A percentile compares a stretch with the other conserved stretches of the same genome.
phyloP scores from a whole-genome alignment of 2,888 invertebrate species.

The Drosophila niveifrons region DNA sequence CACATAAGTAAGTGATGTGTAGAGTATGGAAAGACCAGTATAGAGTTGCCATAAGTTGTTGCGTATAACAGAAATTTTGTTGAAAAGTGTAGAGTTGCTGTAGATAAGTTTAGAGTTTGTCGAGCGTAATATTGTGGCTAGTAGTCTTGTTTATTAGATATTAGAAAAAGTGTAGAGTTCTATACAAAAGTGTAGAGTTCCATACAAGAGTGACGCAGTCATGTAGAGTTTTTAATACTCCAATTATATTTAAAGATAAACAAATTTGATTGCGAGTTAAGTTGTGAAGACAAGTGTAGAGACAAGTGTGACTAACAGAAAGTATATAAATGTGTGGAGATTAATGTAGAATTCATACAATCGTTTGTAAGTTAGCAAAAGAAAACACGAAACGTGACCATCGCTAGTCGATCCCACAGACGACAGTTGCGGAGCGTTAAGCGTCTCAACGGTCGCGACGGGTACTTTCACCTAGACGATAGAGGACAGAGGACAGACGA shows the following conservation, averaged over 20 bases:
- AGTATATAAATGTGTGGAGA: no score
- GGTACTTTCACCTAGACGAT: slow-evolving; percentile 69
- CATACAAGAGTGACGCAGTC: no score
- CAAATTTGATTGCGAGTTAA: neutral
- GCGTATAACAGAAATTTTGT: neutral
- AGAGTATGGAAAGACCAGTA: neutral
- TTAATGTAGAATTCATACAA: neutral
- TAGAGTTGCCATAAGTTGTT: neutral
- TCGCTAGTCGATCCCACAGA: neutral
- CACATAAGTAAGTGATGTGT: neutral
- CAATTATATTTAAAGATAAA: no score
- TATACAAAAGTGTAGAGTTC: neutral
- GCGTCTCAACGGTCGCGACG: slow-evolving; percentile 28
- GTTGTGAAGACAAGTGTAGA: neutral
- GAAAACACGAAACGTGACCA: neutral
- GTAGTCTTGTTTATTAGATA: neutral
- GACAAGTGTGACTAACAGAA: no score
- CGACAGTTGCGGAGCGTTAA: slow-evolving; percentile 14
- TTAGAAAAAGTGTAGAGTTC: neutral
- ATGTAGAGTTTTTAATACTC: neutral
- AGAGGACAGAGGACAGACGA: slow-evolving; percentile 40
- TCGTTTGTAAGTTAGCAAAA: no score
- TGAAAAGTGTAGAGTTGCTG: neutral
- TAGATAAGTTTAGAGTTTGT: neutral
- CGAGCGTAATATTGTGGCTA: neutral